A percentile compares a stretch with the other conserved stretches of the same genome.
Conservation (phyloP, 2,113 vertebrate species). For the Saccopteryx bilineata region DNA sequence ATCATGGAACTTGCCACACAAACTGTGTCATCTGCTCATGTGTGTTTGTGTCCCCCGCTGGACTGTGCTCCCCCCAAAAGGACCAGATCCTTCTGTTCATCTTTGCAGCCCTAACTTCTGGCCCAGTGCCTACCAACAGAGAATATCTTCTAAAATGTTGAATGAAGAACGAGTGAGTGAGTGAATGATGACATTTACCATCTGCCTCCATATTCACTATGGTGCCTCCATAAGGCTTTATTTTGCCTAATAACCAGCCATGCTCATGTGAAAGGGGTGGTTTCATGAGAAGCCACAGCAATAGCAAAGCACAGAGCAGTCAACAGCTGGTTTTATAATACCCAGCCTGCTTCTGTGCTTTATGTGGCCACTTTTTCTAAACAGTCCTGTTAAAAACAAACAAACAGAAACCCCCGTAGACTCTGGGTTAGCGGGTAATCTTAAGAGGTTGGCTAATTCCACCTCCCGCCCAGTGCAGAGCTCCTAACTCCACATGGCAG, state of each 20-base stretch:
- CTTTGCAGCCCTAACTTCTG: background rate
- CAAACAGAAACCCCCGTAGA: background rate
- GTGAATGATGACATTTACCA: background rate
- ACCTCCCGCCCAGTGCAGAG: background rate
- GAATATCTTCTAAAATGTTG: constrained; percentile 22
- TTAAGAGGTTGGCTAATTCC: background rate
- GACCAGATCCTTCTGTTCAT: background rate
- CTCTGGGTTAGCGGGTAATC: background rate
- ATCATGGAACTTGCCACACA: constrained; percentile 21
- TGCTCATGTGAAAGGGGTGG: background rate
- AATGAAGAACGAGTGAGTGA: constrained; percentile 15
- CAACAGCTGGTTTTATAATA: background rate
- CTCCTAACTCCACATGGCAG: background rate
- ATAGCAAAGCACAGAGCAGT: background rate
- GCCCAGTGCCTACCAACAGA: background rate
- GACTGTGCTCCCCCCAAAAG: background rate
- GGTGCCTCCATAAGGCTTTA: constrained; percentile 61
- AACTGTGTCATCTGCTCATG: constrained; percentile 30
- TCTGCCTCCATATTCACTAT: constrained; percentile 13
- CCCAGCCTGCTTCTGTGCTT: background rate
- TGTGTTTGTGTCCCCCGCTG: background rate
- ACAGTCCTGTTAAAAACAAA: constrained; percentile 28
- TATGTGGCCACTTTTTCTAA: background rate
- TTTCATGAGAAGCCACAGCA: background rate
- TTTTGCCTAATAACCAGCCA: background rate